phyloP scores from a whole-genome alignment of 1,140 invertebrate species.

The Chrysomallon squamiferum region DNA sequence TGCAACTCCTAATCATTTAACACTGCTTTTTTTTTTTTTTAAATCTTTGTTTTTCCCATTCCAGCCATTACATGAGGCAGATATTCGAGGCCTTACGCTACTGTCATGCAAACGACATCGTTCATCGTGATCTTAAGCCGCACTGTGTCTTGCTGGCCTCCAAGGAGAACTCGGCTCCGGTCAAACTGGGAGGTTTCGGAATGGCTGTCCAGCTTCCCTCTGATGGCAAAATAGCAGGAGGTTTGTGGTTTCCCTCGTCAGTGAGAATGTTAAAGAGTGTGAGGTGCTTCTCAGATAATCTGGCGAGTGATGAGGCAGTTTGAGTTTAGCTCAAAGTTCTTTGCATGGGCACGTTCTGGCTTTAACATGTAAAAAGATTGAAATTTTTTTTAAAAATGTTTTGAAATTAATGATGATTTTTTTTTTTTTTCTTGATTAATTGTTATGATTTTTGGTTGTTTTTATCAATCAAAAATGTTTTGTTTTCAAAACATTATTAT shows the following conservation, averaged over 20 bases:
- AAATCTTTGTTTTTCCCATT: no score
- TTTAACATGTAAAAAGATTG: no score
- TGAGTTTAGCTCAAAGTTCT: not conserved
- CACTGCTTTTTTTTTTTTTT: no score
- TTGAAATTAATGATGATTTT: no score
- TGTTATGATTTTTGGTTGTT: no score
- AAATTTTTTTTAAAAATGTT: no score
- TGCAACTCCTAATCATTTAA: no score
- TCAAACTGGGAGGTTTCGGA: conserved; percentile 97
- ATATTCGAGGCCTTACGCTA: conserved; percentile 92
- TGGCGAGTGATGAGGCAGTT: not conserved
- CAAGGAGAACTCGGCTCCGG: conserved; percentile 96
- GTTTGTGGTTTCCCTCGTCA: conserved; percentile 34
- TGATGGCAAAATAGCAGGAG: conserved; percentile 51
- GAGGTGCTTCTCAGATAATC: not conserved
- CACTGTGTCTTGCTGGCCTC: conserved; percentile 93
- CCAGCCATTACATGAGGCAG: conserved; percentile 96
- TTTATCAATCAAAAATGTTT: no score
- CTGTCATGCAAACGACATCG: conserved; percentile 97
- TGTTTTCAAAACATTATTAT: no score
- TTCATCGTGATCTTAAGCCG: conserved; percentile 94
- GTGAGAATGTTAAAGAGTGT: conserved; percentile 4
- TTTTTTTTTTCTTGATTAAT: no score
- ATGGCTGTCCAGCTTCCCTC: conserved; percentile 82
- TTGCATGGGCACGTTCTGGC: no score